Percentiles rank a stretch among this genome's conserved stretches.
phyloP scores from a whole-genome alignment of 2,888 invertebrate genomes.

The Dinocampus coccinellae region DNA sequence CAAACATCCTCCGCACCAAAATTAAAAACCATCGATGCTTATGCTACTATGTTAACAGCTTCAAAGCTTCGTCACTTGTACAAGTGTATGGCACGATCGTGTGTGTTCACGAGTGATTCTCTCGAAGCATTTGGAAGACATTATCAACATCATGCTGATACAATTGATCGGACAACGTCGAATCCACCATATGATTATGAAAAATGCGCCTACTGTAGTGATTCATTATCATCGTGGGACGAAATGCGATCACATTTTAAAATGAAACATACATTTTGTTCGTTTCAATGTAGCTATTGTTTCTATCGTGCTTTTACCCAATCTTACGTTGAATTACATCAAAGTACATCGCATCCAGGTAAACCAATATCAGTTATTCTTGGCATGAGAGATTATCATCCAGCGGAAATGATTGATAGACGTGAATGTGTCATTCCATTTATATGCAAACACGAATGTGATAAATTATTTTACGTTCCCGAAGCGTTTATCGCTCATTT shows the following conservation, averaged over 20 bases:
- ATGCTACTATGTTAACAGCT: constrained; percentile 64
- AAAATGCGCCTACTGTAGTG: constrained; percentile 74
- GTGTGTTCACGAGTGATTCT: constrained; percentile 69
- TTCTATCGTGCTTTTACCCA: constrained; percentile 76
- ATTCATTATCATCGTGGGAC: constrained; percentile 66
- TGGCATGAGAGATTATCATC: constrained; percentile 45
- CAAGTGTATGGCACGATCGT: constrained; percentile 73
- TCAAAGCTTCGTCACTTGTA: constrained; percentile 69
- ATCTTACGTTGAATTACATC: constrained; percentile 76
- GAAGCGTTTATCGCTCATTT: constrained; percentile 63
- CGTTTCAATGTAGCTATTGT: constrained; percentile 77
- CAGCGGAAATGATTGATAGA: constrained; percentile 53
- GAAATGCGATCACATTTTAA: constrained; percentile 75
- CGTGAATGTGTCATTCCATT: constrained; percentile 58
- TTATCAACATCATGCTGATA: constrained; percentile 59
- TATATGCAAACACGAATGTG: constrained; percentile 63
- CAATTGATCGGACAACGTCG: constrained; percentile 52
- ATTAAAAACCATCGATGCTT: constrained; percentile 57
- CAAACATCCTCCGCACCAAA: constrained; percentile 27
- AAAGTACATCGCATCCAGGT: constrained; percentile 57
- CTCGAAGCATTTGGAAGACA: constrained; percentile 67
- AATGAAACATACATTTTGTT: constrained; percentile 74
- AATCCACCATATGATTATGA: constrained; percentile 69
- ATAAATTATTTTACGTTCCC: constrained; percentile 62
- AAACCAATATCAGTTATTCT: constrained; percentile 40